Conservation (phyloP, 2,797 vertebrate genomes). For the Ciconia nigra region DNA sequence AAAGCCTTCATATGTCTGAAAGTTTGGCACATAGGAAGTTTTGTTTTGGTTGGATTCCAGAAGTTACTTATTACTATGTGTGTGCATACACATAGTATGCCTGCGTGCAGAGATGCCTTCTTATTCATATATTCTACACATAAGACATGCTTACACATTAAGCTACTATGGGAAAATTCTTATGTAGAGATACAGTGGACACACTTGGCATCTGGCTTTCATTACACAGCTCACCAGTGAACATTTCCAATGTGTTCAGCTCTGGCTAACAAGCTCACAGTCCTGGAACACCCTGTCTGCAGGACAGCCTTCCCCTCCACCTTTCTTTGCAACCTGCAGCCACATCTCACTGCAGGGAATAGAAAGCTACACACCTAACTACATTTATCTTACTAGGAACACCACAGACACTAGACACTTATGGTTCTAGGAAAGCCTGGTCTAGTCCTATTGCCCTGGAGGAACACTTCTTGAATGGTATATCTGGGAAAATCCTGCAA, state of each 20-base stretch:
- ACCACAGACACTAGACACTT: background rate
- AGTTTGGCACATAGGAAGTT: slow-evolving; percentile 9
- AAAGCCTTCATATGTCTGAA: slow-evolving; percentile 60
- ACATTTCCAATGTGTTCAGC: background rate
- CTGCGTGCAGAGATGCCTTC: slow-evolving; percentile 31
- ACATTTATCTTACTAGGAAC: background rate
- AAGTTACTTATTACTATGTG: slow-evolving; percentile 34
- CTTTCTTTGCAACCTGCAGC: background rate
- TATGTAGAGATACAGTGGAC: background rate
- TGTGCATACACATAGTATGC: background rate
- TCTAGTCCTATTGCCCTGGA: background rate
- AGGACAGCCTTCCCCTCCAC: background rate
- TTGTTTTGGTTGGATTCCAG: slow-evolving; percentile 49
- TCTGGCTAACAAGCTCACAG: background rate
- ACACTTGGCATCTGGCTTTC: background rate
- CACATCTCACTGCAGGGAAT: background rate
- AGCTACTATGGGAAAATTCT: background rate
- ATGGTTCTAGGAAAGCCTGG: background rate
- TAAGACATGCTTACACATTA: background rate
- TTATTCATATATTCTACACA: background rate
- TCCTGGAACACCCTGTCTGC: background rate
- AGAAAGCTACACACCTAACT: background rate
- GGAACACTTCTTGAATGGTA: background rate
- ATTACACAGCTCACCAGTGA: background rate
- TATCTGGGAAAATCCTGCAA: background rate